Base-by-base conservation (phyloP, 2,888 invertebrate genomes). In the Zonitis immaculata region DNA sequence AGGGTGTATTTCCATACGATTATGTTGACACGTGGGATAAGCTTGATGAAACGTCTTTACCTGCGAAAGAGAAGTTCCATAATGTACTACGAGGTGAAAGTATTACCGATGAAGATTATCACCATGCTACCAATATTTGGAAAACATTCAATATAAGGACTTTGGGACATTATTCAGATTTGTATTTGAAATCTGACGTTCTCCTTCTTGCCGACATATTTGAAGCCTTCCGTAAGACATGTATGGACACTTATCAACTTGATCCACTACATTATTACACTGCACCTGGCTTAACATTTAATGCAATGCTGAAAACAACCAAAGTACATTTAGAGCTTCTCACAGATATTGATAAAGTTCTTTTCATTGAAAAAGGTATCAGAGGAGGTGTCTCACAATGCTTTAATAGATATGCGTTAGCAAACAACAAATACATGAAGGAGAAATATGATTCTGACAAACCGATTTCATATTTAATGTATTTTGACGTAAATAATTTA, bases 371-470 rank as follows among this genome's bases (percentile, higher is more conserved):
- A 52, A 57, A 53, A 27, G 68, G 69, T 3, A 66, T 73, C 48
- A 52, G 68, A 25, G 71, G 68, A 3, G 68, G 70, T 8, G 50
- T 73, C 11, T 62, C 62, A 22, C 66, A 71, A 57, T 69, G 70
- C 48, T 55, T 49, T 12, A 63, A 67, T 47, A 22, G 57, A 22
- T 65, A 70, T 59, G 63, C 64, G 3, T 58, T 60, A 52, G 72
- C 71, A 4, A 73, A 73, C 59, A 73, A 75, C 57, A 68, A 63
- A 54, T 73, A 71, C 53, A 60, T 74, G 51, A 3, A 52, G 8
- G 35, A 35, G 0, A 52, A 42, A 7, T 73, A 63, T 57, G 56
- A 74, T 62, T 22, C 56, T 3, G 46, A 42, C 7, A 48, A 65
- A 56, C 44, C 58, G 18, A 45, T 49, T 2, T 51, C 52, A 4